Evolutionary conservation across 2,888 invertebrate genomes (phyloP).

Genomic region (Rosalia funebris): DNA sequence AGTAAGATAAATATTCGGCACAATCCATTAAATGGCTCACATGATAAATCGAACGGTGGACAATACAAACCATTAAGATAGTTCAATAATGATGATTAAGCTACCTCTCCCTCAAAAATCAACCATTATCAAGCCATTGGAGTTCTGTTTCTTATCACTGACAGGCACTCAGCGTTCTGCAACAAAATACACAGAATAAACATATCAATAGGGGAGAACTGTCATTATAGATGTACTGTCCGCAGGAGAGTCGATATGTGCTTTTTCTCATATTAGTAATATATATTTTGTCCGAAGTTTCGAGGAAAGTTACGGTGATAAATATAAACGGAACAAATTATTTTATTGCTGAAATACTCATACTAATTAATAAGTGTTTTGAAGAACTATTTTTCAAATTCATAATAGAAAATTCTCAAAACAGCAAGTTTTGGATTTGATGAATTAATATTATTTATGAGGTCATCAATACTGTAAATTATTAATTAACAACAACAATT

Average conservation of each 20-base stretch:
- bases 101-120: slow-evolving; percentile 60
- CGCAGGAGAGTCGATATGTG: not conserved
- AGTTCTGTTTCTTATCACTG: slow-evolving; percentile 51
- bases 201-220: slow-evolving; percentile 32
- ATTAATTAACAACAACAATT: too few relatives aligned
- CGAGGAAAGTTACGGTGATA: too few relatives aligned
- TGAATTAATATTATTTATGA: too few relatives aligned
- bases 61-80: slow-evolving; percentile 63
- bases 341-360: too few relatives aligned
- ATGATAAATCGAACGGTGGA: slow-evolving; percentile 62
- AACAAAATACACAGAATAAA: slow-evolving; percentile 45
- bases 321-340: too few relatives aligned
- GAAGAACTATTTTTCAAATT: too few relatives aligned
- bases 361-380: too few relatives aligned
- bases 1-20: slow-evolving; percentile 54
- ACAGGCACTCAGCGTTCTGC: slow-evolving; percentile 42
- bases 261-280: not conserved
- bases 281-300: not conserved
- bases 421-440: too few relatives aligned
- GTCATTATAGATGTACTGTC: not conserved
- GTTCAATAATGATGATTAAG: slow-evolving; percentile 65
- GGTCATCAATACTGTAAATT: too few relatives aligned
- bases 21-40: slow-evolving; percentile 57
- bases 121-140: slow-evolving; percentile 57
- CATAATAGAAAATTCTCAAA: too few relatives aligned